Evolutionary conservation across 1,140 invertebrate species (phyloP).

Genomic region (Drosophila asahinai): DNA sequence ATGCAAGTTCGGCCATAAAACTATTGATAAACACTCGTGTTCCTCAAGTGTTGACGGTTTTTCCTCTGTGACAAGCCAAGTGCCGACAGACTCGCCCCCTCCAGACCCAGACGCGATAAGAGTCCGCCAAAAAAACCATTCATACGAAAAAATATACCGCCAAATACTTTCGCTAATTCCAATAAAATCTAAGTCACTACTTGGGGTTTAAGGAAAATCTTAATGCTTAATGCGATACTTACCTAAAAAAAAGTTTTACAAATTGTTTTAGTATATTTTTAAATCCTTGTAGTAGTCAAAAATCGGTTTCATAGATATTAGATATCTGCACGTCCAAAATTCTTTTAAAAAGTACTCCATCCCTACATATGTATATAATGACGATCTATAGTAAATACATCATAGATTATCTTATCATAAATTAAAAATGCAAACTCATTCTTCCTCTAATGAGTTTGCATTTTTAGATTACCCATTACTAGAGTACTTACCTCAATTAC

Average conservation of each 20-base stretch:
- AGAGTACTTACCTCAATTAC: background rate
- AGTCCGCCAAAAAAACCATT: background rate
- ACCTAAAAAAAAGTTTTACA: no score
- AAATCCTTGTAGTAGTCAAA: no score
- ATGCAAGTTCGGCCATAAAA: constrained; percentile 41
- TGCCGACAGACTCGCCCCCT: constrained; percentile 3
- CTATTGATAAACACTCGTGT: constrained; percentile 16
- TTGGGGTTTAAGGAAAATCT: background rate
- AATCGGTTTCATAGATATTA: no score
- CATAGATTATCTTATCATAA: background rate
- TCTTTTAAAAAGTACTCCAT: background rate
- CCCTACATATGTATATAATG: background rate
- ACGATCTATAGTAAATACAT: background rate
- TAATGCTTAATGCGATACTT: no score
- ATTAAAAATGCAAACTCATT: background rate
- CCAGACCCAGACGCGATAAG: constrained; percentile 19
- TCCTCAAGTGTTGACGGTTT: constrained; percentile 28
- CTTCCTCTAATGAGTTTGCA: no score
- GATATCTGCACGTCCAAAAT: background rate
- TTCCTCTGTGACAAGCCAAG: constrained; percentile 14
- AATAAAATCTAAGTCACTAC: background rate
- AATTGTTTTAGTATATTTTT: background rate
- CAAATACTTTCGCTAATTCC: background rate
- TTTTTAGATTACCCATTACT: background rate
- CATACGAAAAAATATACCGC: background rate